Percentiles rank a stretch among this genome's conserved stretches.
These are phyloP conservation scores for Turdus rufiventris DNA, from an alignment of 2,113 vertebrate genomes.

Conservation along the genomic window DNA sequence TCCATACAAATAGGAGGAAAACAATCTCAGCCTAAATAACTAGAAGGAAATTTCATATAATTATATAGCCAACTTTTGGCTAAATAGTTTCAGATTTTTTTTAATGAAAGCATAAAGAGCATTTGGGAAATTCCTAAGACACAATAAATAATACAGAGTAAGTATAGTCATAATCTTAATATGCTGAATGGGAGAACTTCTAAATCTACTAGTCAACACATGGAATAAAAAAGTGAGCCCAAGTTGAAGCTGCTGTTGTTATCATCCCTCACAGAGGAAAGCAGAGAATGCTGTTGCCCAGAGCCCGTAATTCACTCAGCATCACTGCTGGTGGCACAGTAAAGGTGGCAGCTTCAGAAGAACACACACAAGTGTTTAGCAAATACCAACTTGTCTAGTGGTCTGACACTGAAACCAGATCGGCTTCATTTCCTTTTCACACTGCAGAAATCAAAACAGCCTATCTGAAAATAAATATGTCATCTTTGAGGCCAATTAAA, in stretches of 20 bases:
- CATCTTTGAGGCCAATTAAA: background rate
- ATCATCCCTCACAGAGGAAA: background rate
- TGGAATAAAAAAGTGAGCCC: background rate
- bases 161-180: background rate
- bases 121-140: background rate
- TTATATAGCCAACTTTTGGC: background rate
- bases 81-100: background rate
- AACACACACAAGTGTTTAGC: background rate
- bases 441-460: background rate
- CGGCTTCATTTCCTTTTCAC: background rate
- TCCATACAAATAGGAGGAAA: background rate
- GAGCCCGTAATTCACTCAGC: fast-evolving
- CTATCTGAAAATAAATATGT: background rate
- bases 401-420: background rate
- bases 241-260: background rate
- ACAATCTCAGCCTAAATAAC: background rate
- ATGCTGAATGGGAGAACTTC: background rate
- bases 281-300: background rate
- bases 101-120: background rate
- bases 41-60: background rate
- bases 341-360: background rate
- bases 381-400: background rate
- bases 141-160: background rate
- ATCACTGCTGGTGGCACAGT: fast-evolving
- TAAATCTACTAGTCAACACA: background rate